These are phyloP conservation scores for Melanotaenia maccullochi DNA, from an alignment of 2,797 vertebrate species.

Conservation along the genomic window DNA sequence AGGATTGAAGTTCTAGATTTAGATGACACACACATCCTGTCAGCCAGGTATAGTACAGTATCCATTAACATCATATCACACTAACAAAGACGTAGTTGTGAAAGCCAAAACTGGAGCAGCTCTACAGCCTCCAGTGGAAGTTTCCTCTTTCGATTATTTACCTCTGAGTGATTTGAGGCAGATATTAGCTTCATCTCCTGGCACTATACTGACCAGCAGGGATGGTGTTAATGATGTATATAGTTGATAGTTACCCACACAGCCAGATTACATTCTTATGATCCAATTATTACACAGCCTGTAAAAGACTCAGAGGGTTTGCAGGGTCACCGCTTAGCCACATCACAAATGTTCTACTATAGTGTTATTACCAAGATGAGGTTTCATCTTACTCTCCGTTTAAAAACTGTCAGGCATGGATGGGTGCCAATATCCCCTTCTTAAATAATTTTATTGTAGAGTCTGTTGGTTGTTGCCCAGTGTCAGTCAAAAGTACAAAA, in stretches of 20 bases:
- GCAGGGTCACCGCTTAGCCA: conserved; percentile 55
- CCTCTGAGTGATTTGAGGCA: conserved; percentile 46
- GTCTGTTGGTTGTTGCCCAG: background rate
- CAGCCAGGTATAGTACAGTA: background rate
- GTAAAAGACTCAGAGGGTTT: conserved; percentile 52
- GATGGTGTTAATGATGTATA: conserved; percentile 65
- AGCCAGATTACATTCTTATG: conserved; percentile 71
- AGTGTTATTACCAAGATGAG: conserved; percentile 30
- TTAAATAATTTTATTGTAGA: conserved; percentile 11
- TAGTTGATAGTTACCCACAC: conserved; percentile 66
- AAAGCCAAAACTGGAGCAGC: background rate
- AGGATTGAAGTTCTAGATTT: no score
- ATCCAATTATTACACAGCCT: conserved; percentile 69
- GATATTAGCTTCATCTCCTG: conserved; percentile 53
- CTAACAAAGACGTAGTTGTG: background rate
- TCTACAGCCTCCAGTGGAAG: conserved; percentile 13
- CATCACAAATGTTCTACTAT: conserved; percentile 38
- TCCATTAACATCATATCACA: background rate
- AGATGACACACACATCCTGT: background rate
- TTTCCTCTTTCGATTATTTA: conserved; percentile 24
- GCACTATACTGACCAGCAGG: conserved; percentile 38
- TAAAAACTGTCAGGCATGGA: conserved; percentile 7
- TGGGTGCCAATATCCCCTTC: background rate
- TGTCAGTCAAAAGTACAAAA: conserved; percentile 6
- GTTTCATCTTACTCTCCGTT: conserved; percentile 17